Evolutionary conservation across 2,888 invertebrate genomes (phyloP).

Genomic region (Mermis nigrescens): DNA sequence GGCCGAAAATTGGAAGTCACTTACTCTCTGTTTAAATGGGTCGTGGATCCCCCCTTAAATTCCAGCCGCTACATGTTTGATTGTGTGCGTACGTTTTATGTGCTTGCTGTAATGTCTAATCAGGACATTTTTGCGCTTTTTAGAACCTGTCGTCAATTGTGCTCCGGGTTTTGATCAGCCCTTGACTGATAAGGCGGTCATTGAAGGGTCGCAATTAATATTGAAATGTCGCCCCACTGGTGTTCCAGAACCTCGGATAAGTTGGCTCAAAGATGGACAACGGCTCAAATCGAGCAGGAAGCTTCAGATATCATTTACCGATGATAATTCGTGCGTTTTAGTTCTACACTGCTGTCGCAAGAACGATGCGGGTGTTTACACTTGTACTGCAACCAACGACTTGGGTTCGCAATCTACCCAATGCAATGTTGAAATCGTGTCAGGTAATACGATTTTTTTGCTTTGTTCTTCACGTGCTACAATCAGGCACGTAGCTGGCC

Average conservation of each 20-base stretch:
- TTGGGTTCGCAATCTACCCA: slow-evolving; percentile 16
- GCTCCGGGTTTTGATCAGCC: slow-evolving; percentile 17
- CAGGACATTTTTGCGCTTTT: too few species aligned
- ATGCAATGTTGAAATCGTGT: not conserved
- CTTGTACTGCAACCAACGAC: slow-evolving; percentile 10
- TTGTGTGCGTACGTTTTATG: too few species aligned
- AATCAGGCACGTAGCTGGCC: too few species aligned
- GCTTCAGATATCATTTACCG: slow-evolving; percentile 16
- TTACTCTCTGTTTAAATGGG: too few species aligned
- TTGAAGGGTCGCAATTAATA: slow-evolving; percentile 25
- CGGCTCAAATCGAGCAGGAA: slow-evolving; percentile 19
- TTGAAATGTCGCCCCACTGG: slow-evolving; percentile 34
- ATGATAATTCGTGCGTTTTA: slow-evolving; percentile 20
- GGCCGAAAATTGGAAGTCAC: too few species aligned
- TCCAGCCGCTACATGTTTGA: too few species aligned
- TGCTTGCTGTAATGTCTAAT: too few species aligned
- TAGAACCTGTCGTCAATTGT: slow-evolving; percentile 16
- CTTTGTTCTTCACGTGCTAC: too few species aligned
- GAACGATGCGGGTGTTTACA: slow-evolving; percentile 25
- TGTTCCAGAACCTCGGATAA: slow-evolving; percentile 31
- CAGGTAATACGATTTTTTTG: too few species aligned
- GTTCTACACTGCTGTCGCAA: slow-evolving; percentile 16
- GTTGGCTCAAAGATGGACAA: slow-evolving; percentile 29
- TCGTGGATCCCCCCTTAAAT: too few species aligned
- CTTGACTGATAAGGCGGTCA: slow-evolving; percentile 17